Base-by-base conservation (phyloP, 2,888 invertebrate genomes). In the Neoitamus cyanurus region DNA sequence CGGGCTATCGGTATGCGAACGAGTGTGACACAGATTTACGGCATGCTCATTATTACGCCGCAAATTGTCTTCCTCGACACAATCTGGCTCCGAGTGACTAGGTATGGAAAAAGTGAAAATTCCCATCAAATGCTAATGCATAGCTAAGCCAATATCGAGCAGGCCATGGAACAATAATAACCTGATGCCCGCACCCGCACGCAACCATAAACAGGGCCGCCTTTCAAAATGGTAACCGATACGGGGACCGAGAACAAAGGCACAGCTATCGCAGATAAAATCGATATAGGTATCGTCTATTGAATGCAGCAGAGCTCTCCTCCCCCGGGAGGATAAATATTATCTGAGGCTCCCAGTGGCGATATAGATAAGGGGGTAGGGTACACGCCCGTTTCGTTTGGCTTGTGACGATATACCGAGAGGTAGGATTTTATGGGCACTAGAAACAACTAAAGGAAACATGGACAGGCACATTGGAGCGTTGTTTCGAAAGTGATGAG, bases 191-290 rank as follows among this genome's bases (percentile, higher is more conserved):
- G 25, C 58, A 58, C 58, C 58, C 58, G 25, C 58, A 58, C 58
- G 58, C 58, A 58, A 25, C 58, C 58, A 58, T 58, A 58, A 58
- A 58, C 58, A 58, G 58, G 20, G 20, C 25, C 48, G 31, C 78
- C 78, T 78, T 78, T 78, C 78, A 78, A 78, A 78, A 78, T 78
- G 15, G 42, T 78, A 46, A 78, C 58, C 34, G 78, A 78, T 78
- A 78, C 7, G 31, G 46, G 58, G 58, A 58, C 31, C 25, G 58
- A 78, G 30, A 48, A 78, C 78, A 78, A 78, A 78, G 11, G 15
- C 15, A 15, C 75, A 37, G 9, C 7, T 37, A 37, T 37, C 37
- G 37, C 37, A 30, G 31, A 78, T 78, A 48, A 78, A 78, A 78
- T 78, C 78, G 78, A 78, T 78, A 48, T 15, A 58, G 58, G 25